Evolutionary conservation across 2,888 invertebrate species (phyloP).

Genomic region (Euproctis similis): DNA sequence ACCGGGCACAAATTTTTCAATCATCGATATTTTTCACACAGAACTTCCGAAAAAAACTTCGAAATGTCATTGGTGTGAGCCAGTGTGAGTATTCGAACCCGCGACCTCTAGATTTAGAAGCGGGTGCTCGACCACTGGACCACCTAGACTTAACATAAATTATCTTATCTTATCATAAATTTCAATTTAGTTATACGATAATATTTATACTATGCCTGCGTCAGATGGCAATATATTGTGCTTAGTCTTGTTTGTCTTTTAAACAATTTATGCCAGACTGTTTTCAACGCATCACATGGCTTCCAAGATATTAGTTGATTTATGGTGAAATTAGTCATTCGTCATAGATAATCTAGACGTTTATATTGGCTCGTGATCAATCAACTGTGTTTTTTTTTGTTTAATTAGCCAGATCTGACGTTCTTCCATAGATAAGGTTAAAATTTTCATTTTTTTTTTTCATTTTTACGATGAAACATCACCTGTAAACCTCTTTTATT

Average conservation of each 20-base stretch:
- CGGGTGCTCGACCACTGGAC: too few relatives aligned
- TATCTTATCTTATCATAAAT: constrained; percentile 8
- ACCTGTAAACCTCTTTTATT: too few relatives aligned
- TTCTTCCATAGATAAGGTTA: constrained; percentile 11
- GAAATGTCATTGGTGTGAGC: too few relatives aligned
- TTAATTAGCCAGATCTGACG: constrained; percentile 22
- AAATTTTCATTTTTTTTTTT: too few relatives aligned
- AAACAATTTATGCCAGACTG: constrained; percentile 17
- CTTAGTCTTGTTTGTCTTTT: constrained; percentile 16
- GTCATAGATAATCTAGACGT: constrained; percentile 58
- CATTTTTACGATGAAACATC: too few relatives aligned
- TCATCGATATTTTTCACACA: too few relatives aligned
- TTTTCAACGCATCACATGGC: constrained; percentile 46
- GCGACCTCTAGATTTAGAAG: too few relatives aligned
- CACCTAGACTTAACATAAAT: too few relatives aligned
- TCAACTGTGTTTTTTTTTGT: constrained; percentile 22
- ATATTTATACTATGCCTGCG: constrained; percentile 16
- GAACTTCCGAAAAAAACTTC: too few relatives aligned
- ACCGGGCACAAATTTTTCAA: too few relatives aligned
- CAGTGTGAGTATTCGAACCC: too few relatives aligned
- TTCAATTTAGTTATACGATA: constrained; percentile 17
- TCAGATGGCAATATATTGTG: constrained; percentile 15
- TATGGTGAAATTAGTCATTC: constrained; percentile 51
- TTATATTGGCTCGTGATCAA: constrained; percentile 47
- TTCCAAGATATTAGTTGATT: constrained; percentile 43